Evolutionary conservation across 2,888 invertebrate species (phyloP).

Genomic region (Nomada ferruginata): DNA sequence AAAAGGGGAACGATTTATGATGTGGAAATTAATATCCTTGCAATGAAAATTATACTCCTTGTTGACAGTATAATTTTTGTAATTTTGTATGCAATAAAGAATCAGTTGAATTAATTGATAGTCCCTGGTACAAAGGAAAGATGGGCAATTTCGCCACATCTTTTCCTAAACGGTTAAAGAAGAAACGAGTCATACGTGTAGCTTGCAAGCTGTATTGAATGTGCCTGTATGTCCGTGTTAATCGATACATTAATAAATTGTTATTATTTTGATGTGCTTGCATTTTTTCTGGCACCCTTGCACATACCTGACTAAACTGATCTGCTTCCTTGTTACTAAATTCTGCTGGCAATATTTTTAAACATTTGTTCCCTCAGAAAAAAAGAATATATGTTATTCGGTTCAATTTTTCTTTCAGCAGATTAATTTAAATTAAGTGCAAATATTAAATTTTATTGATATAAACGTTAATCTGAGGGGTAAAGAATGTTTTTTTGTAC

Average conservation of each 20-base stretch:
- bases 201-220: conserved; percentile 66
- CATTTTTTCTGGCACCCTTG: conserved; percentile 75
- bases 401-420: background rate
- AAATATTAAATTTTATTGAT: background rate
- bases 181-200: conserved; percentile 45
- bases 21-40: background rate
- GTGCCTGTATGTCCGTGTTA: conserved; percentile 80
- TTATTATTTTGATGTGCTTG: conserved; percentile 81
- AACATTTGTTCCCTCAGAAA: too few relatives aligned
- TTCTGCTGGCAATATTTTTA: too few relatives aligned
- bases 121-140: conserved; percentile 10
- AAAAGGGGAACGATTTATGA: background rate
- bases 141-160: background rate
- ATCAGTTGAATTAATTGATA: conserved; percentile 10
- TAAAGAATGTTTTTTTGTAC: background rate
- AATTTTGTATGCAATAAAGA: background rate
- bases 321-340: background rate
- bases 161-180: conserved; percentile 3
- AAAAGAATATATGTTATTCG: background rate
- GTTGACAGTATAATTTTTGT: background rate
- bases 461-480: background rate
- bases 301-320: conserved; percentile 57
- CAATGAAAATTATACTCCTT: background rate
- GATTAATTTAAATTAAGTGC: background rate
- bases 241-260: conserved; percentile 80